Percentiles rank a stretch among this genome's conserved stretches.
Evolutionary conservation across 2,113 vertebrate genomes (phyloP).

Genomic region (Hystrix cristata): DNA sequence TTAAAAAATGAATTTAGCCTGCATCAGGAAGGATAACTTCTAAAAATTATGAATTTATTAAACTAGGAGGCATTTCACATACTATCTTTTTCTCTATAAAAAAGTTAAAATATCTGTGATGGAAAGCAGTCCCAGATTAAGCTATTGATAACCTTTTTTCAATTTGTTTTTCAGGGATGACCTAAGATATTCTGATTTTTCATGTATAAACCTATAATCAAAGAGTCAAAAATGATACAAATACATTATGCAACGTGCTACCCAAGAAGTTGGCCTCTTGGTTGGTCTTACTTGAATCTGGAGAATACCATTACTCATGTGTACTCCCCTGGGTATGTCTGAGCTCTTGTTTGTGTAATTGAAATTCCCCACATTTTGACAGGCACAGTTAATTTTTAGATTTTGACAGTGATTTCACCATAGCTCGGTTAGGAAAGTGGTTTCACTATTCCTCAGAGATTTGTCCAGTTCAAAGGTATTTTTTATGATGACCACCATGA

Average conservation of each 20-base stretch:
- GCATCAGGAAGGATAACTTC: conserved; percentile 17
- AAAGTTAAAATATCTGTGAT: background rate
- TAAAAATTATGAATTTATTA: conserved; percentile 14
- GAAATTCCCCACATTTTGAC: conserved; percentile 76
- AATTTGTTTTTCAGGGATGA: background rate
- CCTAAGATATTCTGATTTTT: conserved; percentile 27
- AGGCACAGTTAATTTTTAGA: conserved; percentile 57
- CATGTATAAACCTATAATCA: background rate
- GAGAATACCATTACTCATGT: conserved; percentile 25
- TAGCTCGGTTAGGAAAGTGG: conserved; percentile 65
- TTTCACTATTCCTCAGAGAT: conserved; percentile 78
- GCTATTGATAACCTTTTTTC: conserved; percentile 20
- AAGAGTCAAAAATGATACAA: conserved; percentile 27
- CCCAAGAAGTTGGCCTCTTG: conserved; percentile 46
- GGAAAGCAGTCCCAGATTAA: conserved; percentile 34
- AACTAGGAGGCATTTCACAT: background rate
- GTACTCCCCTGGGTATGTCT: conserved; percentile 41
- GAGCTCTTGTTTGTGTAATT: conserved; percentile 66
- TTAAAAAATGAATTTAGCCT: conserved; percentile 8
- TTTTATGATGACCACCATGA: conserved; percentile 78
- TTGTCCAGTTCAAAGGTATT: conserved; percentile 71
- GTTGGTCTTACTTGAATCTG: conserved; percentile 65
- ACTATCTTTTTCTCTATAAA: background rate
- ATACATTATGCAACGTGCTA: conserved; percentile 14
- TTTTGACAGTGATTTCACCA: conserved; percentile 72